Conservation (phyloP, 1,140 invertebrate genomes). For the Caenorhabditis latens region DNA sequence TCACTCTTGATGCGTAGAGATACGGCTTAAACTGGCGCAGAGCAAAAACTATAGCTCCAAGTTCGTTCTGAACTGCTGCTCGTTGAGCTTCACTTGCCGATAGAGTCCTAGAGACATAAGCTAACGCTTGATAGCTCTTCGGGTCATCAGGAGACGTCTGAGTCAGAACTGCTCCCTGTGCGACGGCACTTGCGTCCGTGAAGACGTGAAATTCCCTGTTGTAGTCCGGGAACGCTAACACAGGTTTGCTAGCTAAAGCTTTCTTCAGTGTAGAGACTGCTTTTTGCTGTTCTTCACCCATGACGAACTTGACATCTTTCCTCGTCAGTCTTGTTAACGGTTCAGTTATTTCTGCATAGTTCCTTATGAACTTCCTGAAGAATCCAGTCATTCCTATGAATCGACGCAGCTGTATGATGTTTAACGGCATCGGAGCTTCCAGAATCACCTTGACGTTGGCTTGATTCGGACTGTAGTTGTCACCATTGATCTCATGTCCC, state of each 20-base stretch:
- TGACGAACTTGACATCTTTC: slow-evolving; percentile 50
- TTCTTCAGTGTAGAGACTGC: slow-evolving; percentile 18
- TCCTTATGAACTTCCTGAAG: slow-evolving; percentile 72
- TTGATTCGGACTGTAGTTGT: slow-evolving; percentile 70
- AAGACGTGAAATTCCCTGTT: slow-evolving; percentile 40
- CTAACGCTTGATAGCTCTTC: no score
- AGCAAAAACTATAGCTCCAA: slow-evolving; percentile 36
- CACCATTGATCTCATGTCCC: slow-evolving; percentile 70
- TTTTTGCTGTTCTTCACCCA: neutral
- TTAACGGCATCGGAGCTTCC: slow-evolving; percentile 72
- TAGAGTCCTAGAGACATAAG: no score
- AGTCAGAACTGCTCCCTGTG: slow-evolving; percentile 44
- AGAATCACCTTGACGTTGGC: slow-evolving; percentile 72
- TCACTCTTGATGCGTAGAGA: neutral
- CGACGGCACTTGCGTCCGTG: slow-evolving; percentile 45
- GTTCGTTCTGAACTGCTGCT: neutral
- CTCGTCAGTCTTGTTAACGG: slow-evolving; percentile 64
- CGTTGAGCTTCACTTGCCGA: neutral
- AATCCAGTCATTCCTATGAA: slow-evolving; percentile 75
- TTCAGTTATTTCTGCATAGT: slow-evolving; percentile 69
- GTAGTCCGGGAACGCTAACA: slow-evolving; percentile 54
- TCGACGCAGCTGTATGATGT: slow-evolving; percentile 68
- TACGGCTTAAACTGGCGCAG: slow-evolving; percentile 32
- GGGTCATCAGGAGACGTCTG: neutral
- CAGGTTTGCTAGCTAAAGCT: neutral